Base-by-base conservation (phyloP, 2,888 invertebrate species). In the Dyspetes luteomarginatus region DNA sequence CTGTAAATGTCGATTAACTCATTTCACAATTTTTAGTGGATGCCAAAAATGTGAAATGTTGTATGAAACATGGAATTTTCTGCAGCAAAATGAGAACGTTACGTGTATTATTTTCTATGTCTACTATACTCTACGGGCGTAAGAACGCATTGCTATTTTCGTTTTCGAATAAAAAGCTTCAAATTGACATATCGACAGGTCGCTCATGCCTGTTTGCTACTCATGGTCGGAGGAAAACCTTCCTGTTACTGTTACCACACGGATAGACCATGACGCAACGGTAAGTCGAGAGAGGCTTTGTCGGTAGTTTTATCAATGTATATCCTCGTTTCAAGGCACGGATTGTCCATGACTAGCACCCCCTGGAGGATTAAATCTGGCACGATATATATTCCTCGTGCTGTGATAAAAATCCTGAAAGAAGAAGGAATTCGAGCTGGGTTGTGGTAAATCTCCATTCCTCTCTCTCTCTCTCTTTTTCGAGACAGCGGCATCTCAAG, bases 121-220 rank as follows among this genome's bases (percentile, higher is more conserved):
- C 72, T 64, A 65, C 45, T 15, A 64, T 64, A 50, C 64, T 7
- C 36, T 36, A 17, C 17, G n/a, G 48, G 45, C 45, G 19, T 22
- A n/a, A 26, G 5, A 68, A 2, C 26, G 17, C 45, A 64, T 36
- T 52, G 41, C 71, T 55, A 65, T 72, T 75, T 80, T 75, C 71
- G 65, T 60, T 71, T 71, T 17, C 26, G 7, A 22, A 64, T 64
- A 56, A 56, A 71, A 80, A 65, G 65, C 65, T n/a, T 65, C 28
- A 69, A 65, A 60, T 60, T 65, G 75, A 75, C 65, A 71, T 80
- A 80, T 80, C 80, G 80, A 80, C 80, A 75, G 80, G 75, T 75
- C 69, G 68, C 68, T 69, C 69, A 79, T 71, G 26, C 60, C 74
- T 15, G 69, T 79, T 80, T 75, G 65, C 58, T 50, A 24, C 65